Evolutionary conservation across 2,888 invertebrate species (phyloP).

Genomic region (Theretra japonica): DNA sequence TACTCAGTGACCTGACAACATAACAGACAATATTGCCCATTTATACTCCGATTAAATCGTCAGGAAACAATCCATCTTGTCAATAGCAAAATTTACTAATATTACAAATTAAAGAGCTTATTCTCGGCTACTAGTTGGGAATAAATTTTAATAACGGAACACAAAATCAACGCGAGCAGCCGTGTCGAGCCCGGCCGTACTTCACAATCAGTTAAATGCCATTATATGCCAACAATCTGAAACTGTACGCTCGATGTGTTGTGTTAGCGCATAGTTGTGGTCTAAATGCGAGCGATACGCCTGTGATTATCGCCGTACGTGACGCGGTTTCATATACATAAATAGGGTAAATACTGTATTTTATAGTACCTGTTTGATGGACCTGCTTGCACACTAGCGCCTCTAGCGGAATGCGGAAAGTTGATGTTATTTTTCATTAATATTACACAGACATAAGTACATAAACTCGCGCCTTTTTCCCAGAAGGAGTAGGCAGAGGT

Average conservation of each 20-base stretch:
- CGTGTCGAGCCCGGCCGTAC: conserved; percentile 44
- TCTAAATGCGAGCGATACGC: conserved; percentile 22
- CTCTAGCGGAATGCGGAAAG: neutral
- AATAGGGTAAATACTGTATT: conserved; percentile 25
- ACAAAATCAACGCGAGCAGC: conserved; percentile 26
- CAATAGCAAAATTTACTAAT: conserved; percentile 24
- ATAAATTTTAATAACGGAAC: conserved; percentile 27
- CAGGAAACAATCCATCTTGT: conserved; percentile 23
- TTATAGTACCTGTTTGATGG: neutral
- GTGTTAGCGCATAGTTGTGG: conserved; percentile 25
- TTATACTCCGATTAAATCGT: conserved; percentile 22
- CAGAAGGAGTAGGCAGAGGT: too few relatives aligned
- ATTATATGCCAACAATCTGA: conserved; percentile 33
- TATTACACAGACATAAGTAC: too few relatives aligned
- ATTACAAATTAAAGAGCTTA: conserved; percentile 23
- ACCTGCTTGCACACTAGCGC: neutral
- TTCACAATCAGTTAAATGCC: conserved; percentile 64
- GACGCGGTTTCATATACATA: neutral
- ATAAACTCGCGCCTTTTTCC: too few relatives aligned
- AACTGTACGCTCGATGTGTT: conserved; percentile 20
- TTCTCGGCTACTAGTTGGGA: conserved; percentile 7
- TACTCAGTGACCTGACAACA: neutral
- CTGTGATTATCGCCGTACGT: conserved; percentile 2
- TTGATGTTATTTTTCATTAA: neutral
- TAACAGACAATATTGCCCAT: neutral